Conservation (phyloP, 92 coral and sea anemone species). For the Epizoanthus scotinus region DNA sequence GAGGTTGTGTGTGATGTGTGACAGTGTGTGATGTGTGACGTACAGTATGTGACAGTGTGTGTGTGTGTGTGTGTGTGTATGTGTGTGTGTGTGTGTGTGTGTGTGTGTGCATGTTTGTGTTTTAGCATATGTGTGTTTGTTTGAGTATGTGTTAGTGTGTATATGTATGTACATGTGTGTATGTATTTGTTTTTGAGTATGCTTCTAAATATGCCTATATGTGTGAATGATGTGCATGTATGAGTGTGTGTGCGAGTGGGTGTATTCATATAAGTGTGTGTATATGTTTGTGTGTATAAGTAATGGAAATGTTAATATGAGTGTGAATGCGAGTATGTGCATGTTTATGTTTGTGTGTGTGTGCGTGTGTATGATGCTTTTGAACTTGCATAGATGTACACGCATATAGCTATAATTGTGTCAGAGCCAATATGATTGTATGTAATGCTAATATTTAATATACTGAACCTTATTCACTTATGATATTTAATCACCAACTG, state of each 20-base stretch:
- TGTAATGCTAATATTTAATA: no score
- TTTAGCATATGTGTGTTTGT: conserved; percentile 1
- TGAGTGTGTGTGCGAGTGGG: conserved; percentile 14
- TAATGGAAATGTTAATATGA: neutral
- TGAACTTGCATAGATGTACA: neutral
- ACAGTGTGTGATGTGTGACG: conserved; percentile 22
- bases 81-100: conserved; percentile 13
- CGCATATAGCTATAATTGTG: no score
- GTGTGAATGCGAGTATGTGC: neutral
- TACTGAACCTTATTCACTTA: no score
- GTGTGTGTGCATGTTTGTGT: neutral
- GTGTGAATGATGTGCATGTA: neutral
- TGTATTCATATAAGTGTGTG: neutral
- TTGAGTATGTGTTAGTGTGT: neutral
- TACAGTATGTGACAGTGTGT: neutral
- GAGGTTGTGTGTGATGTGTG: conserved; percentile 6
- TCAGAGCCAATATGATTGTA: no score
- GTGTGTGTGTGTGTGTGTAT: conserved; percentile 13
- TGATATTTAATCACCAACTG: no score
- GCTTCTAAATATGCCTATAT: neutral
- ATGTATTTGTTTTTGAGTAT: neutral
- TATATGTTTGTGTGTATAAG: neutral
- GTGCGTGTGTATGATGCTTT: neutral
- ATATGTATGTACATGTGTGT: neutral
- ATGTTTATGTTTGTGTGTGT: neutral